Evolutionary conservation across 2,113 vertebrate species (phyloP).

Genomic region (Paramormyrops kingsleyae): DNA sequence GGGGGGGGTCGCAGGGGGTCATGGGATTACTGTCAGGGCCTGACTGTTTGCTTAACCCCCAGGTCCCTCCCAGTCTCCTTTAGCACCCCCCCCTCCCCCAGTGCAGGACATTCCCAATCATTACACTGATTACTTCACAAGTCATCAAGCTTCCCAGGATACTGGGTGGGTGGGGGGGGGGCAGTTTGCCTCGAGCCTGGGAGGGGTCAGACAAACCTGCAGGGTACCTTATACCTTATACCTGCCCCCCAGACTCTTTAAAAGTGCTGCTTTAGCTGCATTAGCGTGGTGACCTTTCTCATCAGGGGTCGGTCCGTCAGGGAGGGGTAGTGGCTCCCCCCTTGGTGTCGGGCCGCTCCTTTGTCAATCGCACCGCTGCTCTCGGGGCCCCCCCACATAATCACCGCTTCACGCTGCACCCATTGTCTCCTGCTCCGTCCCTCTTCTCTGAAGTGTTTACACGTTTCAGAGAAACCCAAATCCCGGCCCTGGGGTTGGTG

Average conservation of each 20-base stretch:
- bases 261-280: not conserved
- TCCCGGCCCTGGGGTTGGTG: not conserved
- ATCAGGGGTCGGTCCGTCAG: not conserved
- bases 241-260: not conserved
- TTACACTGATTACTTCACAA: conserved; percentile 62
- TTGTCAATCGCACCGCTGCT: not conserved
- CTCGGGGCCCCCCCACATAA: not conserved
- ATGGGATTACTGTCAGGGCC: conserved; percentile 44
- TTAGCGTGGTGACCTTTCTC: not conserved
- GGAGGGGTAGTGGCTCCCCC: not conserved
- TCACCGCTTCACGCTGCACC: not conserved
- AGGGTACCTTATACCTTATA: not conserved
- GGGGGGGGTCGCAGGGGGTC: not conserved
- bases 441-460: not conserved
- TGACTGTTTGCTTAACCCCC: conserved; percentile 63
- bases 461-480: not conserved
- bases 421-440: not conserved
- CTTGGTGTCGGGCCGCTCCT: not conserved
- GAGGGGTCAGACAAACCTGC: not conserved
- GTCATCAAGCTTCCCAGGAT: conserved; percentile 47
- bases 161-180: not conserved
- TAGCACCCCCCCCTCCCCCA: not conserved
- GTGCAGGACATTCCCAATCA: conserved; percentile 29
- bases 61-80: conserved; percentile 33
- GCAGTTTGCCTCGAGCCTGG: not conserved